Percentiles rank a stretch among this genome's conserved stretches.
Conservation (phyloP, 2,113 vertebrate genomes). For the Proteles cristata region DNA sequence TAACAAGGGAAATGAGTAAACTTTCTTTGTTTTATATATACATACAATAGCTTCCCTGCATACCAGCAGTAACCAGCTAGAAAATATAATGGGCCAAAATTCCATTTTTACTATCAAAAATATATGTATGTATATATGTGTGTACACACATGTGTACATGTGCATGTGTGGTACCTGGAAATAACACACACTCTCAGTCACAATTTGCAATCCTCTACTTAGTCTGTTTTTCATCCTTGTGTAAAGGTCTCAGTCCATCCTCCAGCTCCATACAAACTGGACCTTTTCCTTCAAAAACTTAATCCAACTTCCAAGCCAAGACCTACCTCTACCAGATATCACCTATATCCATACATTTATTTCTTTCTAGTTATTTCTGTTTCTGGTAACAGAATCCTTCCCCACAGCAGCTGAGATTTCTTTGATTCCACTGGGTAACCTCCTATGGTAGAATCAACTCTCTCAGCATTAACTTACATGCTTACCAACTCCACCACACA, state of each 20-base stretch:
- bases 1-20: background rate
- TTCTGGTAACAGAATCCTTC: background rate
- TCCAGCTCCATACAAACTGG: background rate
- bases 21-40: background rate
- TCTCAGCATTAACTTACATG: background rate
- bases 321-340: background rate
- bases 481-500: background rate
- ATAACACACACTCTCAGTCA: background rate
- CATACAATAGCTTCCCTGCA: background rate
- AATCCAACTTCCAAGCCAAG: background rate
- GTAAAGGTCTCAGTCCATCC: background rate
- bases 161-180: background rate
- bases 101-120: conserved; percentile 15
- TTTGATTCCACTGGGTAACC: background rate
- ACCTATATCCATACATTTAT: background rate
- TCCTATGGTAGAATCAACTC: background rate
- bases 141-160: background rate
- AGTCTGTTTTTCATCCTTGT: background rate
- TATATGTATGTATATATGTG: background rate
- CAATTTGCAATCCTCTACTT: background rate
- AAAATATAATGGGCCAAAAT: conserved; percentile 27
- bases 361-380: background rate
- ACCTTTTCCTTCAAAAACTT: background rate
- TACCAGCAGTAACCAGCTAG: background rate
- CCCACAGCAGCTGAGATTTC: background rate